phyloP scores from a whole-genome alignment of 2,113 vertebrate genomes.

The Verasper variegatus region DNA sequence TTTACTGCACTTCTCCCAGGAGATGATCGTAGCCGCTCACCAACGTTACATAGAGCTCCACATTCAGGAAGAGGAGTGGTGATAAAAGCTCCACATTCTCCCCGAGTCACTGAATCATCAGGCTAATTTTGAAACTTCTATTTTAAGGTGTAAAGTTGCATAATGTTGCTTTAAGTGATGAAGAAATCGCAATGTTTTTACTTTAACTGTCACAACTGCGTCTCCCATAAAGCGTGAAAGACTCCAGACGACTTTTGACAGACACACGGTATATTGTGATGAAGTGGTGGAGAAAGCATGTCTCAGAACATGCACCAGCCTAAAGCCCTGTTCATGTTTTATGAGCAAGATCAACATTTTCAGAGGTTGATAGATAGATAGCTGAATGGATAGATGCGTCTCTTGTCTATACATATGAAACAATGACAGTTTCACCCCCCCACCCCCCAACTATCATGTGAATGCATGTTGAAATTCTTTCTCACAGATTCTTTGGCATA shows the following conservation, averaged over 20 bases:
- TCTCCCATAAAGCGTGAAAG: too few relatives aligned
- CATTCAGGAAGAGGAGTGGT: too few relatives aligned
- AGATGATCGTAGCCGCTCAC: too few relatives aligned
- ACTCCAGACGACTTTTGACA: neutral
- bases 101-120: too few relatives aligned
- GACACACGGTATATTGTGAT: neutral
- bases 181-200: too few relatives aligned
- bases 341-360: neutral
- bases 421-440: neutral
- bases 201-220: too few relatives aligned
- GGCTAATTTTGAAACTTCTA: too few relatives aligned
- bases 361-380: neutral
- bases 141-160: too few relatives aligned
- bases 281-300: neutral
- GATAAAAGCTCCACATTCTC: too few relatives aligned
- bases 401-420: neutral
- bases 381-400: neutral
- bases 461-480: conserved; percentile 67
- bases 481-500: conserved; percentile 66
- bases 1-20: too few relatives aligned
- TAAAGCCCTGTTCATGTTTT: neutral
- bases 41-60: too few relatives aligned
- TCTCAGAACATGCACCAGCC: neutral
- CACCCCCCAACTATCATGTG: conserved; percentile 30
- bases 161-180: too few relatives aligned